phyloP scores from a whole-genome alignment of 2,113 vertebrate genomes.

The Rhegmatorhina hoffmannsi region DNA sequence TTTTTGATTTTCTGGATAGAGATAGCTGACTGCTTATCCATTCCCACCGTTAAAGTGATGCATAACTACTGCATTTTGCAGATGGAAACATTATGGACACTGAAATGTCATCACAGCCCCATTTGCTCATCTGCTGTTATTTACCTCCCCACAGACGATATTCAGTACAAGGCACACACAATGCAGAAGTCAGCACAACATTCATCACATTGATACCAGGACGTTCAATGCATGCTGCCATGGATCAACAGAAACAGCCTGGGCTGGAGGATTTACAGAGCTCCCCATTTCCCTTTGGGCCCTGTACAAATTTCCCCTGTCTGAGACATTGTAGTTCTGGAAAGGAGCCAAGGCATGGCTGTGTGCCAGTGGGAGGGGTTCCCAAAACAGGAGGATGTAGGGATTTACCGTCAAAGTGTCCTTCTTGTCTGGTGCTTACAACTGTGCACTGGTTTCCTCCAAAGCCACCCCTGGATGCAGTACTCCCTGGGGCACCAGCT shows the following conservation, averaged over 20 bases:
- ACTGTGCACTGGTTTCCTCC: not conserved
- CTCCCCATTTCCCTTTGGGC: not conserved
- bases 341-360: not conserved
- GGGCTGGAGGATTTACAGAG: slow-evolving; percentile 23
- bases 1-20: slow-evolving; percentile 15
- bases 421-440: not conserved
- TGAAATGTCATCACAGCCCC: slow-evolving; percentile 38
- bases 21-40: slow-evolving; percentile 37
- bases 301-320: not conserved
- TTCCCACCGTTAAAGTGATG: slow-evolving; percentile 30
- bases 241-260: not conserved
- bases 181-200: slow-evolving; percentile 40
- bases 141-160: slow-evolving; percentile 42
- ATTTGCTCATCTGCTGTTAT: slow-evolving; percentile 61
- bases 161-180: slow-evolving; percentile 7
- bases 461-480: not conserved
- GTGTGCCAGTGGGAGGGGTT: not conserved
- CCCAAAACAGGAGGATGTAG: not conserved
- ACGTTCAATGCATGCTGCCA: not conserved
- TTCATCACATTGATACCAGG: slow-evolving; percentile 29
- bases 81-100: slow-evolving; percentile 46
- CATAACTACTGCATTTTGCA: slow-evolving; percentile 34
- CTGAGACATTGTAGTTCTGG: not conserved
- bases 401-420: not conserved
- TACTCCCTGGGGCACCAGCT: not conserved